phyloP scores from a whole-genome alignment of 2,113 vertebrate genomes.

The Hippopotamus amphibius region DNA sequence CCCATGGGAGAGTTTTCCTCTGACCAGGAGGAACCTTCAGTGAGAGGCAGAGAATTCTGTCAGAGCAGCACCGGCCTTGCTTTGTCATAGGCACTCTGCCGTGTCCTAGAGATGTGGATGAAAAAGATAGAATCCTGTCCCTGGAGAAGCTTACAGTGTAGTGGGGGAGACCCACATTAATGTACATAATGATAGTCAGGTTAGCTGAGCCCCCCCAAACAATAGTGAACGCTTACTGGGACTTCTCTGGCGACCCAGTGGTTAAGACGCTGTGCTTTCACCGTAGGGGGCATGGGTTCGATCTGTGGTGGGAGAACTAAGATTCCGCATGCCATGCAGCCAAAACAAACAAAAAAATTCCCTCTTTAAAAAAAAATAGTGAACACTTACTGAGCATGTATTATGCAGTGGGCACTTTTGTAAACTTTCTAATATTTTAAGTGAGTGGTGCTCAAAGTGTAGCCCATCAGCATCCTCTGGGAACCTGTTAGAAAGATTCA shows the following conservation, averaged over 20 bases:
- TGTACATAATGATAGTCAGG: not conserved
- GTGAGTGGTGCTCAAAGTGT: not conserved
- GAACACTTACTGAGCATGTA: too few species aligned
- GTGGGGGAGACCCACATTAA: not conserved
- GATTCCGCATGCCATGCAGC: not conserved
- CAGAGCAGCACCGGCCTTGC: not conserved
- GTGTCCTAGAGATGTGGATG: not conserved
- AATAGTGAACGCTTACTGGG: not conserved
- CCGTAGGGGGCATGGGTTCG: rapidly evolving
- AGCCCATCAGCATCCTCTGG: not conserved
- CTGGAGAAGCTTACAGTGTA: not conserved
- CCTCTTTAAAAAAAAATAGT: not conserved
- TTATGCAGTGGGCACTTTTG: not conserved
- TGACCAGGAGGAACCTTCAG: not conserved
- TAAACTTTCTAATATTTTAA: not conserved
- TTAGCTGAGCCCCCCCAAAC: not conserved
- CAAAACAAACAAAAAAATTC: not conserved
- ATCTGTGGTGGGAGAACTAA: not conserved
- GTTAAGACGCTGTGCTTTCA: not conserved
- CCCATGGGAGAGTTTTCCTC: not conserved
- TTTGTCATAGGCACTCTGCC: not conserved
- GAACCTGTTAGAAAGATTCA: slow-evolving; percentile 26
- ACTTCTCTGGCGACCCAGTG: not conserved
- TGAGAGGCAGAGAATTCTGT: not conserved
- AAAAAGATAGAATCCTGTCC: not conserved